These are phyloP conservation scores for Andrena marginata DNA, from an alignment of 2,888 invertebrate genomes.

Conservation along the genomic window DNA sequence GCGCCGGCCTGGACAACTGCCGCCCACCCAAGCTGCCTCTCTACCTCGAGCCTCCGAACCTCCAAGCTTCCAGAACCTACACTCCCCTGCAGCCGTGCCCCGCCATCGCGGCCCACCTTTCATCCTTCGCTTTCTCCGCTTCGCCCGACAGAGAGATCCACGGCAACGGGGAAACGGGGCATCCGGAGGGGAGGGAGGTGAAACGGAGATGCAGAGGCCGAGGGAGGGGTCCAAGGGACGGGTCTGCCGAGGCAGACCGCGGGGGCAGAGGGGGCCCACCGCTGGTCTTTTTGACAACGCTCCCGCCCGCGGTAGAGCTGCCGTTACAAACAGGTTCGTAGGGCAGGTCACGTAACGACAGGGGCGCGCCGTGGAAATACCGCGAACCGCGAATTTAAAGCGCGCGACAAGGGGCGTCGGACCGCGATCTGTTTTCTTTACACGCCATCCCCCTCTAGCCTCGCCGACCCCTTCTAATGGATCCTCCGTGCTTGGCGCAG, in stretches of 20 bases:
- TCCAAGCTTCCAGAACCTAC: constrained; percentile 59
- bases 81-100: constrained; percentile 39
- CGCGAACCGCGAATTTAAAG: constrained; percentile 21
- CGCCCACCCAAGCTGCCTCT: constrained; percentile 79
- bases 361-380: constrained; percentile 43
- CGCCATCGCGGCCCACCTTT: constrained; percentile 47
- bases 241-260: not conserved
- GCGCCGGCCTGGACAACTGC: constrained; percentile 79
- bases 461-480: not conserved
- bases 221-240: constrained; percentile 22
- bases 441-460: not conserved
- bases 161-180: no score
- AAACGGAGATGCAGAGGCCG: not conserved
- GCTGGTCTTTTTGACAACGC: constrained; percentile 36
- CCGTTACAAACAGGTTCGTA: constrained; percentile 63
- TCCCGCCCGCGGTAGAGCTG: constrained; percentile 47
- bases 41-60: constrained; percentile 42
- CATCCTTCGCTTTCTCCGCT: constrained; percentile 62
- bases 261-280: not conserved
- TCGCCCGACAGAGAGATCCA: constrained; percentile 39
- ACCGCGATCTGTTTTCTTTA: constrained; percentile 7
- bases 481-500: not conserved
- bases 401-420: constrained; percentile 2
- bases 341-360: constrained; percentile 69
- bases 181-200: not conserved